phyloP scores from a whole-genome alignment of 2,888 invertebrate species.

The Pyrocoelia pectoralis region DNA sequence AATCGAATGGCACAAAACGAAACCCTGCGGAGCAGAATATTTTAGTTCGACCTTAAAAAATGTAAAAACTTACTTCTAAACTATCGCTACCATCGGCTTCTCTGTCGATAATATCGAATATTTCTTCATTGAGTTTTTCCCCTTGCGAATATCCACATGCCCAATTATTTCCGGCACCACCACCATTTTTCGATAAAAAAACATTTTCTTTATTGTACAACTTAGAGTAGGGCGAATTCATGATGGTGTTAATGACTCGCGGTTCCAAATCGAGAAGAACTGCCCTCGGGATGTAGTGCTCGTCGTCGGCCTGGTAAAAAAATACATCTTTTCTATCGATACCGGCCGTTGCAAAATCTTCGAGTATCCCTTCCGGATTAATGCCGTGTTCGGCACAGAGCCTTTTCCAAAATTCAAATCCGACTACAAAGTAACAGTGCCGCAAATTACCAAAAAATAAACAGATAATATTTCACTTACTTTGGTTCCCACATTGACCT shows the following conservation, averaged over 20 bases:
- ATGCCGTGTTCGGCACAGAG: conserved; percentile 98
- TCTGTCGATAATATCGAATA: conserved; percentile 97
- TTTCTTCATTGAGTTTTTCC: conserved; percentile 91
- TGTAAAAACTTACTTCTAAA: conserved; percentile 77
- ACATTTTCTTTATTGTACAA: conserved; percentile 99
- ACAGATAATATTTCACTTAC: conserved; percentile 72
- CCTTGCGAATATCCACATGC: conserved; percentile 96
- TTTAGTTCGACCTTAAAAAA: neutral
- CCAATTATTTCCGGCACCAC: conserved; percentile 99
- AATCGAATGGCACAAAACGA: conserved; percentile 98
- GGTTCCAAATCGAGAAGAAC: too few relatives aligned
- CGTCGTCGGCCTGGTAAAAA: conserved; percentile 99
- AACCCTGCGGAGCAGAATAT: conserved; percentile 70
- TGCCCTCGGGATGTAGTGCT: conserved; percentile 97
- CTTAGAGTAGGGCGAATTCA: conserved; percentile 88
- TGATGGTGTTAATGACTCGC: conserved; percentile 94
- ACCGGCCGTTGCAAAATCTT: conserved; percentile 92
- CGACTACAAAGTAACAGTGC: too few relatives aligned
- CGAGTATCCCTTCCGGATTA: conserved; percentile 92
- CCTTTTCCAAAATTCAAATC: conserved; percentile 99
- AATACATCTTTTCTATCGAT: conserved; percentile 98
- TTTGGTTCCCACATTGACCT: conserved; percentile 99
- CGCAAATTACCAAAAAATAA: too few relatives aligned
- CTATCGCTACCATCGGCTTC: conserved; percentile 99
- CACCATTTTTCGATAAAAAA: conserved; percentile 95